phyloP scores from a whole-genome alignment of 2,113 vertebrate genomes.

The Rhea pennata region DNA sequence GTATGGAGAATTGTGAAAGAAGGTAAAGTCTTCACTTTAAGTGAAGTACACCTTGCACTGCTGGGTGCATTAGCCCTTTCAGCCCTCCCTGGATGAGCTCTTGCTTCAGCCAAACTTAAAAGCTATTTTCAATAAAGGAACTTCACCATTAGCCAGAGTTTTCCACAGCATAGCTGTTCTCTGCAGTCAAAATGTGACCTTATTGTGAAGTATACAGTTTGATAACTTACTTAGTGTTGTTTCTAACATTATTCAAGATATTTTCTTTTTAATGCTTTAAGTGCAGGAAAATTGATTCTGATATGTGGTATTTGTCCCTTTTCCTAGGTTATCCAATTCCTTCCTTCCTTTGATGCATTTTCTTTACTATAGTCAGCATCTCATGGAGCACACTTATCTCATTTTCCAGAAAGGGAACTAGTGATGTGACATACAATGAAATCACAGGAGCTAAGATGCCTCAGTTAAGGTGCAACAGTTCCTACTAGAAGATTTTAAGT shows the following conservation, averaged over 20 bases:
- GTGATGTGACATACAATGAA: too few relatives aligned
- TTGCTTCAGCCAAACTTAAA: background rate
- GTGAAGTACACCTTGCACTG: background rate
- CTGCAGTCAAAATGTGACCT: background rate
- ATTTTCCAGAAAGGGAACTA: too few relatives aligned
- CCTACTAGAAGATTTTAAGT: background rate
- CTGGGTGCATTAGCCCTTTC: background rate
- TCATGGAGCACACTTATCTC: too few relatives aligned
- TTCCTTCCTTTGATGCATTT: too few relatives aligned
- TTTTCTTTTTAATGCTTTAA: background rate
- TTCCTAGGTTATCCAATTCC: background rate
- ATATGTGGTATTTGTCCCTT: background rate
- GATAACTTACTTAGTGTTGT: background rate
- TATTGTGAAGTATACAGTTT: background rate
- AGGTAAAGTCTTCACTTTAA: conserved; percentile 70
- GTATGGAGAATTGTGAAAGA: conserved; percentile 86
- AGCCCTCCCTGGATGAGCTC: background rate
- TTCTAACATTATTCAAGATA: background rate
- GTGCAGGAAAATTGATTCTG: background rate
- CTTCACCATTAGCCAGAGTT: background rate
- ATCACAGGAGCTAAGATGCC: too few relatives aligned
- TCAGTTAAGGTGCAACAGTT: background rate
- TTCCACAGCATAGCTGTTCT: background rate
- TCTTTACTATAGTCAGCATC: too few relatives aligned
- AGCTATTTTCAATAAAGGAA: background rate